Base-by-base conservation (phyloP, 1,140 invertebrate species). In the Trachelipus rathkii region DNA sequence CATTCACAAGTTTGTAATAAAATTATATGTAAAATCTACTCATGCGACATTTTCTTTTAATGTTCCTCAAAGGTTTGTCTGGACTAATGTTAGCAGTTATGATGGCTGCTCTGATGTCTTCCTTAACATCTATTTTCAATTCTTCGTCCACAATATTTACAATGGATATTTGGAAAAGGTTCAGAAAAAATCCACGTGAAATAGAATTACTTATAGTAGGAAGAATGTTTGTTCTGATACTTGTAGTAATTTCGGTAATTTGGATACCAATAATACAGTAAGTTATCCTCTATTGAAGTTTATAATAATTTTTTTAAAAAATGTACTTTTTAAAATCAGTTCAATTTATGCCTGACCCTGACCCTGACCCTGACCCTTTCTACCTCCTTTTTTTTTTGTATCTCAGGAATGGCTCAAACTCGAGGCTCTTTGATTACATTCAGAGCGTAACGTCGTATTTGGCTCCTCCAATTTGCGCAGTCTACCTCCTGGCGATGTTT, bases 31-130 rank as follows among this genome's bases (percentile, higher is more conserved):
- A 33, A 33, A 33, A 33, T 33, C 33, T 33, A 33, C 33, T 33
- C 33, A 33, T 33, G 6, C 33, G 6, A 33, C 1, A 33, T 33
- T 33, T 33, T 33, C 33, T 33, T 33, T 33, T 33, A 33, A 33
- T 6, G 33, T 33, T 43, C 33, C 44, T 44, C 72, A 10, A 44
- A 85, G 84, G 85, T 44, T 80, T 87, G 60, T 79, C 84, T 44
- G 88, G 88, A 24, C 75, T 88, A 71, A 88, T 88, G 86, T 75
- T 88, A 76, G 85, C 87, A 10, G 87, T 88, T 8, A 88, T 88
- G 87, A 85, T 88, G 84, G 86, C 87, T n/a, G 86, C 87, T 33
- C 83, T 88, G 10, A 87, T 88, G 83, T 87, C 87, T 15, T 87
- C 87, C 3, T 82, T 88, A 43, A 88, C 87, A 10, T 88, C 87